These are phyloP conservation scores for Druon quercuslanigerum DNA, from an alignment of 1,140 invertebrate species.

Conservation along the genomic window DNA sequence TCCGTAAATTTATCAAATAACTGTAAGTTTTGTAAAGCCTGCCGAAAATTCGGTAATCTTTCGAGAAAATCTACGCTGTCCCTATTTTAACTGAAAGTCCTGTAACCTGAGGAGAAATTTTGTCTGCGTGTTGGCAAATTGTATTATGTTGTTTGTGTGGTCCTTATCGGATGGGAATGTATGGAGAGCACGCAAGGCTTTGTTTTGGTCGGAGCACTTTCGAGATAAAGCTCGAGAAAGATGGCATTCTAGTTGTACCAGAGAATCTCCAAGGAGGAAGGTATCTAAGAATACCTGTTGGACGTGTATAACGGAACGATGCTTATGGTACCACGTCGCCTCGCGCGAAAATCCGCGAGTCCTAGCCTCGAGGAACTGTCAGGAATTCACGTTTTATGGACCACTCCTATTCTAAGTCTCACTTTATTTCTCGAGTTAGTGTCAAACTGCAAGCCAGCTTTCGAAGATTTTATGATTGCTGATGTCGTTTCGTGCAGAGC, in stretches of 20 bases:
- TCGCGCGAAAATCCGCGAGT: conserved; percentile 29
- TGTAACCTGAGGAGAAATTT: too few species aligned
- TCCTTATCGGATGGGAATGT: conserved; percentile 7
- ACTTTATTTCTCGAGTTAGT: neutral
- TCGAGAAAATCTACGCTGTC: too few species aligned
- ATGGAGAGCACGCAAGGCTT: neutral
- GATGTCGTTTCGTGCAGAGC: neutral
- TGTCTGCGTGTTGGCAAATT: neutral
- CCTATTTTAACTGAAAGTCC: too few species aligned
- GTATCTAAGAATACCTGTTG: conserved; percentile 30
- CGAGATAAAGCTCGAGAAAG: neutral
- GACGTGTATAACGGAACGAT: conserved; percentile 25
- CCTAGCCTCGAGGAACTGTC: conserved; percentile 20
- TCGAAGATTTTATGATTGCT: neutral
- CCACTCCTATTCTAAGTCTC: neutral
- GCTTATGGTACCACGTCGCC: conserved; percentile 27
- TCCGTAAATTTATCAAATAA: too few species aligned
- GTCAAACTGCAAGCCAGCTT: conserved; percentile 1
- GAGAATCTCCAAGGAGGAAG: neutral
- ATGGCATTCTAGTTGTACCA: conserved; percentile 8
- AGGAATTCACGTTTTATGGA: conserved; percentile 28
- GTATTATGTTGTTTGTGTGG: conserved; percentile 16
- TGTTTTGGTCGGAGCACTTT: neutral
- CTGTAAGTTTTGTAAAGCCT: too few species aligned
- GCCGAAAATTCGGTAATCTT: too few species aligned